Evolutionary conservation across 2,888 invertebrate genomes (phyloP).

Genomic region (Vesta saturnalis): DNA sequence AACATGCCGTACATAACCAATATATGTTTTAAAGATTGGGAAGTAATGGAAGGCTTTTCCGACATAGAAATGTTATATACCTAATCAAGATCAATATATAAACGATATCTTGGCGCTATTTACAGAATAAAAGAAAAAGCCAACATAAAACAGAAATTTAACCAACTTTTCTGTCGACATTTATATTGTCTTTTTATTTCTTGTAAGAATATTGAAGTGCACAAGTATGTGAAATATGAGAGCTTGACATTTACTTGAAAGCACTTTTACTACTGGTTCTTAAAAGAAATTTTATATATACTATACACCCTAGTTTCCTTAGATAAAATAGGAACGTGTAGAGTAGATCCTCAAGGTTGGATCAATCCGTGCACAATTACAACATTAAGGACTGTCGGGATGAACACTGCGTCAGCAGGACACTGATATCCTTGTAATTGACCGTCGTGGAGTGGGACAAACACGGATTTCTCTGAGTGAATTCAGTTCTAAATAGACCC

Average conservation of each 20-base stretch:
- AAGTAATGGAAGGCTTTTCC: no score
- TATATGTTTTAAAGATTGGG: no score
- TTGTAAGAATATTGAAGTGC: not conserved
- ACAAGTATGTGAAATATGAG: slow-evolving; percentile 7
- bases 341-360: slow-evolving; percentile 19
- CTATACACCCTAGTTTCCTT: not conserved
- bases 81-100: no score
- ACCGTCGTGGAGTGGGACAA: slow-evolving; percentile 45
- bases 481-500: slow-evolving; percentile 41
- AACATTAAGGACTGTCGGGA: slow-evolving; percentile 34
- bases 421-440: slow-evolving; percentile 49
- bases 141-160: not conserved
- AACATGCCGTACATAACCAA: no score
- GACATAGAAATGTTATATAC: no score
- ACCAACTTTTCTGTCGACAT: not conserved
- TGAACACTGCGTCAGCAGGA: slow-evolving; percentile 46
- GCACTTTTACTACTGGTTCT: slow-evolving; percentile 5
- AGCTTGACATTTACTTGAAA: slow-evolving; percentile 1
- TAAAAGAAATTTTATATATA: slow-evolving; percentile 8
- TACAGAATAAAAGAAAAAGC: no score
- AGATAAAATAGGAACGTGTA: slow-evolving; percentile 26
- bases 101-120: no score
- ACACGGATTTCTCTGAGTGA: slow-evolving; percentile 40
- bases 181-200: not conserved
- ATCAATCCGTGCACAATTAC: slow-evolving; percentile 34